phyloP scores from a whole-genome alignment of 2,797 vertebrate species.

The Toxotes lorentzi region DNA sequence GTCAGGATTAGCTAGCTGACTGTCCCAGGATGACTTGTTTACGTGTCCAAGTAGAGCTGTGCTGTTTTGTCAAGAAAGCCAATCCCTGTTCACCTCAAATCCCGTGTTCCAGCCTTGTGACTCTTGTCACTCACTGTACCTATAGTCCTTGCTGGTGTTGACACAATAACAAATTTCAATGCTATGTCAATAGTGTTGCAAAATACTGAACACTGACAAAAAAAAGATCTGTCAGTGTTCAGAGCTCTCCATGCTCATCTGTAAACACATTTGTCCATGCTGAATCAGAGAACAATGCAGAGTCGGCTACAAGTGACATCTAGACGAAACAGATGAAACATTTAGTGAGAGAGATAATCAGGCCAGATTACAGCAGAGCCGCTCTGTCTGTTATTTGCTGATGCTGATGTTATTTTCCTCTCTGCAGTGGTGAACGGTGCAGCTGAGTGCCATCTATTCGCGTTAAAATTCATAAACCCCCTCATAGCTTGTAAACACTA shows the following conservation, averaged over 20 bases:
- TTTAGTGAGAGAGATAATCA: slow-evolving; percentile 48
- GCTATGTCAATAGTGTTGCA: slow-evolving; percentile 33
- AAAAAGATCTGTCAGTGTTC: background rate
- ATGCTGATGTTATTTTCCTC: slow-evolving; percentile 38
- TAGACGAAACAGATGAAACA: slow-evolving; percentile 57
- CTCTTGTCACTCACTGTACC: slow-evolving; percentile 10
- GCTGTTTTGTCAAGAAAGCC: slow-evolving; percentile 1
- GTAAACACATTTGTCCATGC: slow-evolving; percentile 44
- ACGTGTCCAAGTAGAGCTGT: background rate
- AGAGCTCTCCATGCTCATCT: slow-evolving; percentile 24
- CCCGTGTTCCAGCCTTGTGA: slow-evolving; percentile 17
- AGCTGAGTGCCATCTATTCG: slow-evolving; percentile 13
- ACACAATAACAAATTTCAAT: slow-evolving; percentile 41
- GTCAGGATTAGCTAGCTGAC: background rate
- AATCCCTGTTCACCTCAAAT: background rate
- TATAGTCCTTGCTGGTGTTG: slow-evolving; percentile 20
- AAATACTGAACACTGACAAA: slow-evolving; percentile 10
- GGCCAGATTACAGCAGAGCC: slow-evolving; percentile 37
- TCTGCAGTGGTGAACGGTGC: background rate
- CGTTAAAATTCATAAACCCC: slow-evolving; percentile 40
- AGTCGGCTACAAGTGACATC: slow-evolving; percentile 31
- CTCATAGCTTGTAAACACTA: slow-evolving; percentile 25
- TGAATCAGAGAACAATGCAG: slow-evolving; percentile 10
- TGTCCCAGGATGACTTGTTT: slow-evolving; percentile 5
- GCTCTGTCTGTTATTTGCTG: slow-evolving; percentile 30